Evolutionary conservation across 2,797 vertebrate genomes (phyloP).

Genomic region (Artibeus jamaicensis): DNA sequence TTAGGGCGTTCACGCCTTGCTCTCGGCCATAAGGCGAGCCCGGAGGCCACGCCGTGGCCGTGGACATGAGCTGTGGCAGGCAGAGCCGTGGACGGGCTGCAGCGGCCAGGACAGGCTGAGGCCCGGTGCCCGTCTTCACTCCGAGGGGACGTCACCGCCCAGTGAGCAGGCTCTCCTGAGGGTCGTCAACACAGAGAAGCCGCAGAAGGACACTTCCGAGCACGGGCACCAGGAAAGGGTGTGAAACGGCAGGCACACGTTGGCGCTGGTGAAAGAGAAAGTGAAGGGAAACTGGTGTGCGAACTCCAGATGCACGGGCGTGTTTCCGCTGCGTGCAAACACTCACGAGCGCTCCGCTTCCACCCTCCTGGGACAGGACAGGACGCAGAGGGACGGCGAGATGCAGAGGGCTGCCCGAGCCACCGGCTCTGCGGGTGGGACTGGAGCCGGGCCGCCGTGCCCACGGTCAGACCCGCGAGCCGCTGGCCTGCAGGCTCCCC

Average conservation of each 20-base stretch:
- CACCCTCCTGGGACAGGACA: not conserved
- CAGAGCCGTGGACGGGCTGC: not conserved
- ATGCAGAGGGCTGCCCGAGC: not conserved
- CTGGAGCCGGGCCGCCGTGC: not conserved
- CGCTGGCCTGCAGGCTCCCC: not conserved
- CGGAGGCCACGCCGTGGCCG: not conserved
- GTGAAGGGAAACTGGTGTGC: too few species aligned
- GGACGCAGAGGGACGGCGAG: not conserved
- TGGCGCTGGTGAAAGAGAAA: too few species aligned
- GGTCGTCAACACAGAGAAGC: not conserved
- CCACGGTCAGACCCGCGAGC: too few species aligned
- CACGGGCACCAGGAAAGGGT: too few species aligned
- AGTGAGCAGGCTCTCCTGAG: not conserved
- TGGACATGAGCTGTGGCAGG: not conserved
- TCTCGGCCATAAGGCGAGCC: not conserved
- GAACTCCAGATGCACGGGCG: too few species aligned
- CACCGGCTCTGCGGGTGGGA: not conserved
- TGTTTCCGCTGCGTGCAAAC: too few species aligned
- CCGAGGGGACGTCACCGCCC: too few species aligned
- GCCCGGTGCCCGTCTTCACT: accelerated
- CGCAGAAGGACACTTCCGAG: not conserved
- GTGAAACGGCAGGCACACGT: too few species aligned
- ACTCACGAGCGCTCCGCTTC: too few species aligned
- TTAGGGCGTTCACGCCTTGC: not conserved
- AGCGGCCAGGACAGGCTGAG: not conserved